Percentiles rank a stretch among this genome's conserved stretches.
Conservation (phyloP, 2,888 invertebrate genomes). For the Pteria penguin region DNA sequence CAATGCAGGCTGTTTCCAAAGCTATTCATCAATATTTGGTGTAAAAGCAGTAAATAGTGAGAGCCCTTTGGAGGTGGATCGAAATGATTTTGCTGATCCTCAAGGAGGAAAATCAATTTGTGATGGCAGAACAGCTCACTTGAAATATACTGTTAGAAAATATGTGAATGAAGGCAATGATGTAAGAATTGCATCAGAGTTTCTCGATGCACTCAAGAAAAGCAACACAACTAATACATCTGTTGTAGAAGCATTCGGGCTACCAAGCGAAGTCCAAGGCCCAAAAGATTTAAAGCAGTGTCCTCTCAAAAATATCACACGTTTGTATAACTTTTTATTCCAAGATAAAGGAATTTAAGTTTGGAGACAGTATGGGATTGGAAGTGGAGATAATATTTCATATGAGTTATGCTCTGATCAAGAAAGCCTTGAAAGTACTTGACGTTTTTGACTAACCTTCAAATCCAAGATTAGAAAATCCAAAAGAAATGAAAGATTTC, state of each 20-base stretch:
- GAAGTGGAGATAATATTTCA: not conserved
- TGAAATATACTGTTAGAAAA: conserved; percentile 28
- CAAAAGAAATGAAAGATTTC: too few relatives aligned
- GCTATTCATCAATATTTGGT: conserved; percentile 10
- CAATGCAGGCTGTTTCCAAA: conserved; percentile 41
- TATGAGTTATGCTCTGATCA: not conserved
- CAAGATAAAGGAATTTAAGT: not conserved
- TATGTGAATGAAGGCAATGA: conserved; percentile 34
- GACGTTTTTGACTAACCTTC: not conserved
- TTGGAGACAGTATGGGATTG: conserved; percentile 10
- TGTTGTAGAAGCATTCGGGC: not conserved
- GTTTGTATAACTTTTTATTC: not conserved
- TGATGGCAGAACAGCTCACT: conserved; percentile 32
- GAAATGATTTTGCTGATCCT: conserved; percentile 34
- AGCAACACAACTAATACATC: not conserved
- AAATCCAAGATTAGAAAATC: too few relatives aligned
- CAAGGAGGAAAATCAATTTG: conserved; percentile 39
- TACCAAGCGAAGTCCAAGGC: not conserved
- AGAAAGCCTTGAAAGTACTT: not conserved
- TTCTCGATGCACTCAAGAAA: conserved; percentile 7
- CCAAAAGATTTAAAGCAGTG: not conserved
- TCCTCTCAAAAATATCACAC: conserved; percentile 6
- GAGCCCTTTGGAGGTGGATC: not conserved
- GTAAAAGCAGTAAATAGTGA: conserved; percentile 4
- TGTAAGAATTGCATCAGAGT: conserved; percentile 28